phyloP scores from a whole-genome alignment of 2,888 invertebrate genomes.

The Patella caerulea region DNA sequence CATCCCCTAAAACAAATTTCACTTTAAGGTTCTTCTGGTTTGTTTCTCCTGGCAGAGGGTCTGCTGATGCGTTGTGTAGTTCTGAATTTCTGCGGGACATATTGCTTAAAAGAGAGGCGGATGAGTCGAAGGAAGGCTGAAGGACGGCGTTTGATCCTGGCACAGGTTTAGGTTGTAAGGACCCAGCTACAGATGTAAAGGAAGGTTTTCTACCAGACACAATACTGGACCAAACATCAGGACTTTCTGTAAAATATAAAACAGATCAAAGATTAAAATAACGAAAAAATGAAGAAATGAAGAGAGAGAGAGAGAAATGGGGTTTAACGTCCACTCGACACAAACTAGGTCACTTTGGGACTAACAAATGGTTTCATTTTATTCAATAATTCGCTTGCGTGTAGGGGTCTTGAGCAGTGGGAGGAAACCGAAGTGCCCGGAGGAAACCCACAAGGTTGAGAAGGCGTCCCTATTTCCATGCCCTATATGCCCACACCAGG shows the following conservation, averaged over 20 bases:
- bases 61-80: neutral
- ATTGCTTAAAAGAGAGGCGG: neutral
- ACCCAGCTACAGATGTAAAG: conserved; percentile 23
- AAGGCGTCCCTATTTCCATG: no score
- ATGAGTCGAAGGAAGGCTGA: conserved; percentile 36
- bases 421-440: no score
- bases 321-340: no score
- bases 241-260: conserved; percentile 31
- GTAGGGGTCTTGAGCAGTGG: no score
- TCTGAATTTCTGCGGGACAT: neutral
- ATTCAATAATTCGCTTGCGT: no score
- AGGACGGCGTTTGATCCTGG: conserved; percentile 58
- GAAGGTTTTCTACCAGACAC: conserved; percentile 54
- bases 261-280: neutral
- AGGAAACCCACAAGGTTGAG: no score
- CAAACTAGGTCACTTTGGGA: no score
- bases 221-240: conserved; percentile 57
- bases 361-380: no score
- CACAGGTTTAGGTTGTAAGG: conserved; percentile 48
- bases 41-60: neutral
- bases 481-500: no score
- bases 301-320: no score
- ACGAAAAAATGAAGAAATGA: no score
- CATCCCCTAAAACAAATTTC: conserved; percentile 47
- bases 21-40: conserved; percentile 36